Percentiles rank a stretch among this genome's conserved stretches.
Conservation (phyloP, 2,888 invertebrate genomes). For the Drosophila kambysellisi region DNA sequence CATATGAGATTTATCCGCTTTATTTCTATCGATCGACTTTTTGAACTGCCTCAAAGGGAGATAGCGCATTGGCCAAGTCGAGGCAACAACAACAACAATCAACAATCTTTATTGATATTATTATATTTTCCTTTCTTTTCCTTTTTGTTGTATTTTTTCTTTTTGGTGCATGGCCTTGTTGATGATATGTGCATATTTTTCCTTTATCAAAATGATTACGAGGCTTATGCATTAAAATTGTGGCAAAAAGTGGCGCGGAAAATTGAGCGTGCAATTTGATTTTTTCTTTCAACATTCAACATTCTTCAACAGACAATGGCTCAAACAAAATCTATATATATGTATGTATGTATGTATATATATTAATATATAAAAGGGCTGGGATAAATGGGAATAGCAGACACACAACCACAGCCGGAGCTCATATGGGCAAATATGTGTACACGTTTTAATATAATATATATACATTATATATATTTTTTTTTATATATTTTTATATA, state of each 20-base stretch:
- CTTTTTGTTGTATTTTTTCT: not conserved
- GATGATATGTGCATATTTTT: constrained; percentile 8
- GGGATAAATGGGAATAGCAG: constrained; percentile 46
- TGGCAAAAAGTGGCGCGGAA: constrained; percentile 46
- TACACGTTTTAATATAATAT: constrained; percentile 17
- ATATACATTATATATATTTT: constrained; percentile 27
- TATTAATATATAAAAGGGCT: constrained; percentile 4
- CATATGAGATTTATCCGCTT: not conserved
- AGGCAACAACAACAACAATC: too few species aligned
- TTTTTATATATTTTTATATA: constrained; percentile 29
- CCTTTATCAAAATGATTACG: constrained; percentile 37
- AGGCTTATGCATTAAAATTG: constrained; percentile 54
- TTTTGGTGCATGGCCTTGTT: not conserved
- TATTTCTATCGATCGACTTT: not conserved
- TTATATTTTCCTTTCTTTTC: not conserved
- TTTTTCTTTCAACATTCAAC: constrained; percentile 53
- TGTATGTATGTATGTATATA: not conserved
- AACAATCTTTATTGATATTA: not conserved
- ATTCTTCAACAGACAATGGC: constrained; percentile 67
- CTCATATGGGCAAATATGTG: constrained; percentile 13
- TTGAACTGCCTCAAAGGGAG: not conserved
- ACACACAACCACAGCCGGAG: constrained; percentile 41
- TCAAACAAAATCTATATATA: constrained; percentile 15
- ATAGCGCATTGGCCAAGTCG: not conserved
- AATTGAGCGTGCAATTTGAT: constrained; percentile 68